A percentile compares a stretch with the other conserved stretches of the same genome.
These are phyloP conservation scores for Chionodraco myersi DNA, from an alignment of 2,113 vertebrate genomes.

Conservation along the genomic window DNA sequence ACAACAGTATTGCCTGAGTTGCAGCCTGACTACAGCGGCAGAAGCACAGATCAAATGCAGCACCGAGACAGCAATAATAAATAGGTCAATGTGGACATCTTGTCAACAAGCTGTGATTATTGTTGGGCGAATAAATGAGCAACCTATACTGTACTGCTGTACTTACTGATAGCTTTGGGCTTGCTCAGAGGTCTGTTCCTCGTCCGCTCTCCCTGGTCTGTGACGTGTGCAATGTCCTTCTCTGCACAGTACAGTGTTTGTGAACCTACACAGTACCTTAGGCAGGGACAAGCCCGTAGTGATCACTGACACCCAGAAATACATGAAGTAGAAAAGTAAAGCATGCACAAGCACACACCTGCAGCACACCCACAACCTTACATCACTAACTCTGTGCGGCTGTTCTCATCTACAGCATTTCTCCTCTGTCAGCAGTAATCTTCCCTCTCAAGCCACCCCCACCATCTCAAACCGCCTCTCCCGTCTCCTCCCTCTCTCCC, in stretches of 20 bases:
- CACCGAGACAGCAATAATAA: conserved; percentile 52
- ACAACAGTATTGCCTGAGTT: conserved; percentile 17
- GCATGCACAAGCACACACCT: conserved; percentile 58
- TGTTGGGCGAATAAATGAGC: conserved; percentile 50
- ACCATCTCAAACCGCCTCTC: conserved; percentile 35
- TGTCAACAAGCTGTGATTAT: conserved; percentile 63
- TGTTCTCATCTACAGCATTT: conserved; percentile 70
- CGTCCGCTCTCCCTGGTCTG: conserved; percentile 34
- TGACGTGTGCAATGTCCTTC: conserved; percentile 47
- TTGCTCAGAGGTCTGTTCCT: conserved; percentile 37
- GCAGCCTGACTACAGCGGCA: conserved; percentile 16
- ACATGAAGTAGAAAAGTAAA: conserved; percentile 30
- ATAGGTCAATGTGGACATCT: conserved; percentile 63
- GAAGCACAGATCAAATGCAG: conserved; percentile 26
- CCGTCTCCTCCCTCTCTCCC: conserved; percentile 11
- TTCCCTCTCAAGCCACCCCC: conserved; percentile 59
- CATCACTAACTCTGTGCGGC: conserved; percentile 58
- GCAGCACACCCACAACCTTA: conserved; percentile 46
- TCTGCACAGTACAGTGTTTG: conserved; percentile 32
- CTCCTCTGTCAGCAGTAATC: conserved; percentile 81
- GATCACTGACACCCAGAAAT: conserved; percentile 2
- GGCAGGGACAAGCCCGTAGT: conserved; percentile 35
- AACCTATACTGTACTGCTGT: conserved; percentile 37
- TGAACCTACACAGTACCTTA: conserved; percentile 50
- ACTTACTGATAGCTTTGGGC: conserved; percentile 38